phyloP scores from a whole-genome alignment of 2,888 invertebrate species.

The Leptopterna dolabrata region DNA sequence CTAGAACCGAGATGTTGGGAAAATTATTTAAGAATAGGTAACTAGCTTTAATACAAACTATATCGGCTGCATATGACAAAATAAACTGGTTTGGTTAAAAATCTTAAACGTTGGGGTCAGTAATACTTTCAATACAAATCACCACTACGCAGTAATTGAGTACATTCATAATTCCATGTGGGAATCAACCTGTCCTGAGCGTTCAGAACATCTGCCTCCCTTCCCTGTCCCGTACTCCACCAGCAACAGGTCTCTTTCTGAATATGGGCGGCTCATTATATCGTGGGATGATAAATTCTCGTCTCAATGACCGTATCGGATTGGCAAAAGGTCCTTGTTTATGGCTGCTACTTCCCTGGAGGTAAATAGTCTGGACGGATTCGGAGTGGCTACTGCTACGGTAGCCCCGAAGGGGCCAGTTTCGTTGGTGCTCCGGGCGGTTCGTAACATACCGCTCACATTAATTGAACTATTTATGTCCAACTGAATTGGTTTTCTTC shows the following conservation, averaged over 20 bases:
- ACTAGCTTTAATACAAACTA: too few species aligned
- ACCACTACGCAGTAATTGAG: background rate
- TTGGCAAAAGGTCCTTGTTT: background rate
- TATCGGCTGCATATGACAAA: too few species aligned
- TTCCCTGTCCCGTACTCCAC: background rate
- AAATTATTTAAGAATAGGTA: too few species aligned
- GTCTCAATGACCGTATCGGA: background rate
- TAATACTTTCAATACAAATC: background rate
- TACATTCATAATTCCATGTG: background rate
- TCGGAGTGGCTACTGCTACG: background rate
- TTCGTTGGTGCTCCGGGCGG: background rate
- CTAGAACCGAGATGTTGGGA: too few species aligned
- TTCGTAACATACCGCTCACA: background rate
- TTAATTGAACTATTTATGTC: background rate
- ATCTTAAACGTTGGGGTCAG: background rate
- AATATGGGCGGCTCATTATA: background rate
- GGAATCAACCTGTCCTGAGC: background rate
- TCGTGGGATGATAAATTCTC: constrained; percentile 3
- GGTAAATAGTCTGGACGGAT: background rate
- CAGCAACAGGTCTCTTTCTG: background rate
- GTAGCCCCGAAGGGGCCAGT: background rate
- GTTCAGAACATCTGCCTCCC: background rate
- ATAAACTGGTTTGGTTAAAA: too few species aligned
- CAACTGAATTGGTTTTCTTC: background rate
- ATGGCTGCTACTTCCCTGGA: constrained; percentile 3